These are phyloP conservation scores for Hippocampus zosterae DNA, from an alignment of 2,113 vertebrate genomes.

Conservation along the genomic window DNA sequence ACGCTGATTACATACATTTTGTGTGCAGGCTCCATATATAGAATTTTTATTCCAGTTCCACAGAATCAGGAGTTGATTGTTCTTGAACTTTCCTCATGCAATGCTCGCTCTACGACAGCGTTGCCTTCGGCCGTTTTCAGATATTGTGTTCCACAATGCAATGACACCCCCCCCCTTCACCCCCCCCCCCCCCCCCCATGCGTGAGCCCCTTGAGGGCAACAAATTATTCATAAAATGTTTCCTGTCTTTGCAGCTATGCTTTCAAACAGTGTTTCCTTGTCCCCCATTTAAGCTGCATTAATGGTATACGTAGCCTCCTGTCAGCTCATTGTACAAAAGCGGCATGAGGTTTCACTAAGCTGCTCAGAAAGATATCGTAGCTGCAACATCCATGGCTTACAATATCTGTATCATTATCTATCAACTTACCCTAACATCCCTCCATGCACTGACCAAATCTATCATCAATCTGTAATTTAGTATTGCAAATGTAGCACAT, in stretches of 20 bases:
- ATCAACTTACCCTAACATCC: not conserved
- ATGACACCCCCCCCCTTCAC: not conserved
- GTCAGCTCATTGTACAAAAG: not conserved
- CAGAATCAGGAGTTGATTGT: not conserved
- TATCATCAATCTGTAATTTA: not conserved
- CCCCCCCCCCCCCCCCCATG: not conserved
- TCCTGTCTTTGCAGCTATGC: constrained; percentile 41
- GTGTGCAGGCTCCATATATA: not conserved
- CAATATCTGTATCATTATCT: not conserved
- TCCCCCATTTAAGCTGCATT: constrained; percentile 45
- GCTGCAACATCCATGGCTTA: not conserved
- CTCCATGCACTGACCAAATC: not conserved
- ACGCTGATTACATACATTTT: not conserved
- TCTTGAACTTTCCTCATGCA: not conserved
- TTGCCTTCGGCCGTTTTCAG: constrained; percentile 15
- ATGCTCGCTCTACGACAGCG: not conserved
- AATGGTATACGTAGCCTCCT: not conserved
- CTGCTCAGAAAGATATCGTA: constrained; percentile 7
- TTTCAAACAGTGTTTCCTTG: constrained; percentile 59
- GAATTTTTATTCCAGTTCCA: not conserved
- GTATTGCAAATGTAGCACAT: not conserved
- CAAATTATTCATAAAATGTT: constrained; percentile 59
- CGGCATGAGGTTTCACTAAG: constrained; percentile 5
- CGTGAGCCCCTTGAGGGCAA: constrained; percentile 20
- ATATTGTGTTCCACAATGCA: constrained; percentile 12